These are phyloP conservation scores for Chrysodeixis includens DNA, from an alignment of 2,888 invertebrate species.

Conservation along the genomic window DNA sequence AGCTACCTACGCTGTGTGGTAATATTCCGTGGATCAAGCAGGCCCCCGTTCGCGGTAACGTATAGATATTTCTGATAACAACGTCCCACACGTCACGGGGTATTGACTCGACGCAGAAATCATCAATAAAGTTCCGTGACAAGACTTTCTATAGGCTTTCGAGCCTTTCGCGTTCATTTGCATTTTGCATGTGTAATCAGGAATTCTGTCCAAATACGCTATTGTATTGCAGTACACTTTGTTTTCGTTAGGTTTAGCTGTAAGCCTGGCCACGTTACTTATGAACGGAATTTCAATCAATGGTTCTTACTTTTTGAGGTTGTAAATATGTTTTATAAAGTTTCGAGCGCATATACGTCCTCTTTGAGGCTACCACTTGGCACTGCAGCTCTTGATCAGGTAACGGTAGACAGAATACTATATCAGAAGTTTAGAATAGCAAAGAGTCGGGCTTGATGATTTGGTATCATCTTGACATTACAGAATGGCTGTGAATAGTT, in stretches of 20 bases:
- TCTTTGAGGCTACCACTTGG: not conserved
- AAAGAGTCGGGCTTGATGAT: not conserved
- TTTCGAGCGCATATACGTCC: constrained; percentile 20
- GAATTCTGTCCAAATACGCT: constrained; percentile 48
- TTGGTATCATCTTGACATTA: not conserved
- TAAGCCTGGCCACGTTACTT: constrained; percentile 27
- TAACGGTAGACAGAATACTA: not conserved
- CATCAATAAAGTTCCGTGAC: constrained; percentile 50
- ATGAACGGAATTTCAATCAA: constrained; percentile 33
- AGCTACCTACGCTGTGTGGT: not conserved
- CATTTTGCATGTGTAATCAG: constrained; percentile 51
- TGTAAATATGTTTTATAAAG: constrained; percentile 21
- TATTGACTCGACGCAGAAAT: constrained; percentile 47
- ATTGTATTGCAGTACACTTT: constrained; percentile 48
- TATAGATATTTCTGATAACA: constrained; percentile 26
- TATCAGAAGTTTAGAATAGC: not conserved
- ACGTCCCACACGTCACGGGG: constrained; percentile 31
- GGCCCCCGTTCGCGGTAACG: constrained; percentile 15
- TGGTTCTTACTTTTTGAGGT: constrained; percentile 18
- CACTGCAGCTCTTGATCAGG: not conserved
- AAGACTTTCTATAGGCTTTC: constrained; percentile 34
- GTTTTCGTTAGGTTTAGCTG: constrained; percentile 33
- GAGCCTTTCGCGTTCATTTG: constrained; percentile 28
- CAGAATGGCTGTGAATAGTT: not conserved
- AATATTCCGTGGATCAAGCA: not conserved